These are phyloP conservation scores for Cromileptes altivelis DNA, from an alignment of 2,113 vertebrate genomes.

Conservation along the genomic window DNA sequence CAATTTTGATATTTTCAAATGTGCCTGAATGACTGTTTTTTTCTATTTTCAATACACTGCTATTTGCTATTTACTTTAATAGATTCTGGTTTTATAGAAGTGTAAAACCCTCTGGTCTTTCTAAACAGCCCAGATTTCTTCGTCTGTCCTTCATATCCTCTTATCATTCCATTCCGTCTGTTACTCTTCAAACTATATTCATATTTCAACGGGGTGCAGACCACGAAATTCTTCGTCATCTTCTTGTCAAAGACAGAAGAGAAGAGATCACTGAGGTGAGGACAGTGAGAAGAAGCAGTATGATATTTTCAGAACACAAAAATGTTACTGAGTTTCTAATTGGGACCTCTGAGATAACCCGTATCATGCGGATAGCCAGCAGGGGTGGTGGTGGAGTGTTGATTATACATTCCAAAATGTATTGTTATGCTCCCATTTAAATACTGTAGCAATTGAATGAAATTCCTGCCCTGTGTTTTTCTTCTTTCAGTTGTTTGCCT, in stretches of 20 bases:
- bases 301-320: constrained; percentile 43
- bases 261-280: neutral
- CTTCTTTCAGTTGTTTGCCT: constrained; percentile 13
- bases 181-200: neutral
- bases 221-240: neutral
- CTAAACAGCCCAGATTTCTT: neutral
- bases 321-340: constrained; percentile 70
- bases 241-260: constrained; percentile 28
- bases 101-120: neutral
- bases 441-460: constrained; percentile 28
- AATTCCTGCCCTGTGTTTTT: constrained; percentile 15
- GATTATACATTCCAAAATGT: constrained; percentile 46
- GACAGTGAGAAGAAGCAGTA: constrained; percentile 37
- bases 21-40: neutral
- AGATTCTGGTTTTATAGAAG: neutral
- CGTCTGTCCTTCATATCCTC: neutral
- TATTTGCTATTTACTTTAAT: neutral
- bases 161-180: neutral
- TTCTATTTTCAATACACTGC: neutral
- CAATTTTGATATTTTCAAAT: neutral
- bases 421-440: constrained; percentile 28
- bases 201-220: neutral
- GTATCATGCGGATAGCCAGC: constrained; percentile 53
- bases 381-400: constrained; percentile 1
- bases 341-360: constrained; percentile 61